Base-by-base conservation (phyloP, 2,888 invertebrate species). In the Patella pellucida region DNA sequence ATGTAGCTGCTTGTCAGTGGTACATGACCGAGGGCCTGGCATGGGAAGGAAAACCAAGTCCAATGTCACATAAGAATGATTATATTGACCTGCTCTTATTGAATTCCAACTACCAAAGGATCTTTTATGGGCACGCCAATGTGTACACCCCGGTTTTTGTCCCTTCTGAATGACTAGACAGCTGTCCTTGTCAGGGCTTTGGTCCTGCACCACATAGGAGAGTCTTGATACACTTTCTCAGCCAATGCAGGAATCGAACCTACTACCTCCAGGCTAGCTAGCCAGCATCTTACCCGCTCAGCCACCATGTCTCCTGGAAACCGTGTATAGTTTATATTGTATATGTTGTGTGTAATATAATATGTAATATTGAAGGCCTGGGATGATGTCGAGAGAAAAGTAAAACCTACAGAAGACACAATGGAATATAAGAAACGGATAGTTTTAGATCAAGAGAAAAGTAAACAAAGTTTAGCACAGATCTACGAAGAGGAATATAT, bases 351-450 rank as follows among this genome's bases (percentile, higher is more conserved):
- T 68, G 68, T 15, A 15, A 3, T 9, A 23, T 19, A n/a, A 15
- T 23, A 69, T 41, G n/a, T 7, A 16, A 27, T 56, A 54, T 81
- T 86, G 19, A 94, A 95, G 92, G 95, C 95, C 0, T 99, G 96
- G 94, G 98, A 99, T 90, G 97, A 98, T 91, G 97, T 98, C 0
- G 94, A 94, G 78, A 93, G 95, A 72, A 97, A 96, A 92, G 93
- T 94, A 31, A 96, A 96, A 89, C 95, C 96, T 0, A 93, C 95
- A 1, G 95, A 96, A 79, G 95, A 95, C 15, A 95, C 96, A 2
- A 92, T 95, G 69, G 95, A 95, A 78, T 98, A 95, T 89, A 96
- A 96, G 86, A 97, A 98, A 88, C 94, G 95, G 81, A 92, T 97
- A 75, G 93, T 96, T 0, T 92, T 99, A 69, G 95, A 99, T 91